Percentiles rank a stretch among this genome's conserved stretches.
phyloP scores from a whole-genome alignment of 1,140 invertebrate species.

The Drosophila rufa region DNA sequence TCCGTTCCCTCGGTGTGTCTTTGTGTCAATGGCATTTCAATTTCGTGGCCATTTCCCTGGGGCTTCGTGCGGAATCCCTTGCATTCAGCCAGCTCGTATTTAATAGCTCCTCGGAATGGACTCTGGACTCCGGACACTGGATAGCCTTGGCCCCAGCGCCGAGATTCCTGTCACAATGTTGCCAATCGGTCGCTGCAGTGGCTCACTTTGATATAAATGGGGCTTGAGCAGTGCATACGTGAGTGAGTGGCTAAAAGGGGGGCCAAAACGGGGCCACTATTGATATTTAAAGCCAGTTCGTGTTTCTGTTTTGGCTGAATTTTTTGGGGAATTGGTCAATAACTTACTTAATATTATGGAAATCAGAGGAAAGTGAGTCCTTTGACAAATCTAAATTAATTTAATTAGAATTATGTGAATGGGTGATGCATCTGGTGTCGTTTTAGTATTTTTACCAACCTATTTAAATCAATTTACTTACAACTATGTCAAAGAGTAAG shows the following conservation, averaged over 20 bases:
- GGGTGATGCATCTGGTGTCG: too few species aligned
- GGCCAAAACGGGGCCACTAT: background rate
- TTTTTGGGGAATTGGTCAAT: too few species aligned
- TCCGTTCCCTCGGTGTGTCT: background rate
- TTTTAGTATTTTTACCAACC: too few species aligned
- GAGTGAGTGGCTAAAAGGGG: background rate
- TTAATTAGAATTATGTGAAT: too few species aligned
- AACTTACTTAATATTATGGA: too few species aligned
- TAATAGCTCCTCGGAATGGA: conserved; percentile 25
- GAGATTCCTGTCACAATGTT: conserved; percentile 33
- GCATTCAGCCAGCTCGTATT: conserved; percentile 23
- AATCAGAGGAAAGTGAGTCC: too few species aligned
- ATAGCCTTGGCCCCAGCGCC: background rate
- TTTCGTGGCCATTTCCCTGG: conserved; percentile 35
- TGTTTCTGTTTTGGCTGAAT: too few species aligned
- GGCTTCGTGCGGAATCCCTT: conserved; percentile 25
- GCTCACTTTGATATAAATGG: conserved; percentile 17
- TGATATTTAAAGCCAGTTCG: background rate
- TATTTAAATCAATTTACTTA: too few species aligned
- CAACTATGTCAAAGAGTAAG: too few species aligned
- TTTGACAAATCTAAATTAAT: too few species aligned
- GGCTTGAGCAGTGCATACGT: background rate
- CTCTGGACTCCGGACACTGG: background rate
- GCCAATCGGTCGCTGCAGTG: conserved; percentile 2
- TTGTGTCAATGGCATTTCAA: conserved; percentile 59